A percentile compares a stretch with the other conserved stretches of the same genome.
Conservation (phyloP, 2,888 invertebrate species). For the Mythimna vitellina region DNA sequence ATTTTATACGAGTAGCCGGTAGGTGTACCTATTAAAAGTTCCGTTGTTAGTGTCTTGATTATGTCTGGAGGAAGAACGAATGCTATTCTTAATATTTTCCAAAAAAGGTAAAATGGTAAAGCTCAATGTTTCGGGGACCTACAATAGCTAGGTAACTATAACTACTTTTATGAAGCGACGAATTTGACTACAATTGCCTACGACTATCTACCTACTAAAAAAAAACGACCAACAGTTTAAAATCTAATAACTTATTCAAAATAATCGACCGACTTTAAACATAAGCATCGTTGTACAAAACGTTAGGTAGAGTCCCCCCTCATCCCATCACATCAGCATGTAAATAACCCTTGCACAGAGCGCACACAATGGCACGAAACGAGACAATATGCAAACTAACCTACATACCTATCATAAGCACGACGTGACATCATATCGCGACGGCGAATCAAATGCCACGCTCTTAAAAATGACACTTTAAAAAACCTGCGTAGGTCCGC, state of each 20-base stretch:
- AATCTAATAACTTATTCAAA: background rate
- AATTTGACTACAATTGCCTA: background rate
- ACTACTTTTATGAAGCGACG: background rate
- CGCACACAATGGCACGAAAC: constrained; percentile 32
- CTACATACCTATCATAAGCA: constrained; percentile 56
- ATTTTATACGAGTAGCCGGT: constrained; percentile 40
- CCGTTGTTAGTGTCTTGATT: constrained; percentile 32
- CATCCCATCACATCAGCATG: constrained; percentile 1
- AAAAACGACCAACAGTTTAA: background rate
- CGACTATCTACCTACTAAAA: background rate
- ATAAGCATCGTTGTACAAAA: background rate
- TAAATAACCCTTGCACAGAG: constrained; percentile 29
- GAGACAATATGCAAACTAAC: constrained; percentile 60
- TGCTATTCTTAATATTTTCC: constrained; percentile 27
- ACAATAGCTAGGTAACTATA: background rate
- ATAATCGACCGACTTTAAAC: background rate
- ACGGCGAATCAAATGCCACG: constrained; percentile 81
- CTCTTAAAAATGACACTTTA: constrained; percentile 79
- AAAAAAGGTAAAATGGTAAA: constrained; percentile 15
- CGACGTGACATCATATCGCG: constrained; percentile 48
- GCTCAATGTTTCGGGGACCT: background rate
- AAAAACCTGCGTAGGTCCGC: constrained; percentile 73
- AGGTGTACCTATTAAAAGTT: constrained; percentile 39
- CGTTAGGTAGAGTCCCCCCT: constrained; percentile 22
- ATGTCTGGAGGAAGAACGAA: constrained; percentile 19